phyloP scores from a whole-genome alignment of 37 sponge, comb jelly and placozoan species.

The Spongilla lacustris region DNA sequence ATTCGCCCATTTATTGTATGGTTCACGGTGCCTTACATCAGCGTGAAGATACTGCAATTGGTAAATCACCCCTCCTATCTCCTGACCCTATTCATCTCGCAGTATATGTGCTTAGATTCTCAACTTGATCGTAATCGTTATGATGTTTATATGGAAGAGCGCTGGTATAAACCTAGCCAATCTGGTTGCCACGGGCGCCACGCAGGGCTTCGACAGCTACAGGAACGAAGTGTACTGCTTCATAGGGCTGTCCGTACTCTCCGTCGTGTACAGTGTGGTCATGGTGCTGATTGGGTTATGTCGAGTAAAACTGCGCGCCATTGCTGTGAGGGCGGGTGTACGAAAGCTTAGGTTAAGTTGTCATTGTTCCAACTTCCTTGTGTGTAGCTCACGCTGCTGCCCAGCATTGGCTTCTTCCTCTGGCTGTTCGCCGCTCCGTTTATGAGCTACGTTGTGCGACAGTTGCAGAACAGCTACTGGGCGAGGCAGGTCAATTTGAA shows the following conservation, averaged over 20 bases:
- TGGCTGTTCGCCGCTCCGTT: not conserved
- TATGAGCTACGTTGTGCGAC: not conserved
- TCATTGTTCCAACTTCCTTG: too few species aligned
- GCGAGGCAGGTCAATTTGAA: not conserved
- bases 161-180: not conserved
- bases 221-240: not conserved
- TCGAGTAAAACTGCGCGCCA: not conserved
- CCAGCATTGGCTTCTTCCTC: not conserved
- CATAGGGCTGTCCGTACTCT: not conserved
- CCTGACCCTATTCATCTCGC: not conserved
- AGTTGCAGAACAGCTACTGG: not conserved
- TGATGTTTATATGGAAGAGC: not conserved
- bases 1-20: not conserved
- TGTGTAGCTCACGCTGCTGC: not conserved
- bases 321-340: not conserved
- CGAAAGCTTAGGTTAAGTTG: too few species aligned
- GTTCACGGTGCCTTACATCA: not conserved
- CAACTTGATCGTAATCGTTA: not conserved
- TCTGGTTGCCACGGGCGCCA: not conserved
- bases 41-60: not conserved
- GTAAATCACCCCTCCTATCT: not conserved
- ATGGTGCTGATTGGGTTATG: not conserved
- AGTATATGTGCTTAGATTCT: not conserved
- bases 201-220: not conserved
- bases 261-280: not conserved